Evolutionary conservation across 2,888 invertebrate species (phyloP).

Genomic region (Urechis unicinctus): DNA sequence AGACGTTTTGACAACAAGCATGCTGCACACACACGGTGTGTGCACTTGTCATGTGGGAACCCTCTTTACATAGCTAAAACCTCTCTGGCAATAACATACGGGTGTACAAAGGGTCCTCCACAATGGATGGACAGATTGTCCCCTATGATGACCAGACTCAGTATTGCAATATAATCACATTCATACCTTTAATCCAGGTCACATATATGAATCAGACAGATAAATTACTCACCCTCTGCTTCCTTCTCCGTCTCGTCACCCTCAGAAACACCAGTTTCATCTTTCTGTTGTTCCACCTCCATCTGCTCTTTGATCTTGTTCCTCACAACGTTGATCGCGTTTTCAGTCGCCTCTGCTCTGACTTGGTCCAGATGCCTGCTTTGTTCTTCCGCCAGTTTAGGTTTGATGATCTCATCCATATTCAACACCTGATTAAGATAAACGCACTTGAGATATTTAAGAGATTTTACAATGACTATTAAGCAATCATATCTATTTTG

Average conservation of each 20-base stretch:
- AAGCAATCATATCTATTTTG: background rate
- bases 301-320: slow-evolving; percentile 5
- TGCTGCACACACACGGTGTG: too few relatives aligned
- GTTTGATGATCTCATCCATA: slow-evolving; percentile 38
- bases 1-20: too few relatives aligned
- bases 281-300: slow-evolving; percentile 9
- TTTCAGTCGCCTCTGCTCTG: slow-evolving; percentile 33
- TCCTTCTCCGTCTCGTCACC: slow-evolving; percentile 15
- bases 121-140: too few relatives aligned
- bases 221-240: background rate
- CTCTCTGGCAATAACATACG: too few relatives aligned
- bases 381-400: slow-evolving; percentile 35
- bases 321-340: slow-evolving; percentile 36
- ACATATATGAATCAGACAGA: too few relatives aligned
- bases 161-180: too few relatives aligned
- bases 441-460: too few relatives aligned
- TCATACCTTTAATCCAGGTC: too few relatives aligned
- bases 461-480: background rate
- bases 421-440: slow-evolving; percentile 18
- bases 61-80: too few relatives aligned
- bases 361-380: slow-evolving; percentile 29
- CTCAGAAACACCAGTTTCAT: background rate
- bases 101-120: too few relatives aligned
- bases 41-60: too few relatives aligned
- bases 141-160: too few relatives aligned